Base-by-base conservation (phyloP, 1,140 invertebrate species). In the Hyphantria cunea region DNA sequence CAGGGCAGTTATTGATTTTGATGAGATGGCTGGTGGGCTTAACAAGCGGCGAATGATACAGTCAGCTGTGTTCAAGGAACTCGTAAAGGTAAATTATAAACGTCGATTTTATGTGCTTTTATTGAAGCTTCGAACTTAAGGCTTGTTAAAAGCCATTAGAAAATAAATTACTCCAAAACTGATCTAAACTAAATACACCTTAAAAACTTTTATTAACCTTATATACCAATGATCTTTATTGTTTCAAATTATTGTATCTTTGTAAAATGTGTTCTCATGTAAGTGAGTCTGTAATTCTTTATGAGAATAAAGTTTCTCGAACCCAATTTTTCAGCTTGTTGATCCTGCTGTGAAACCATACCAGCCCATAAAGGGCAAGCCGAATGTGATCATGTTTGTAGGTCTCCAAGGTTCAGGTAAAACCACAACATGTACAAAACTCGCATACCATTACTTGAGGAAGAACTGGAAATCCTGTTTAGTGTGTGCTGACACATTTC, bases 391-490 rank as follows among this genome's bases (percentile, higher is more conserved):
- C 70, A 99, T 99, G 99, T 99, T 99, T 94, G 99, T 99, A 59
- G 99, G 99, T 86, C 93, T 99, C 0, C 99, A 98, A 93, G 99
- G 99, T 69, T 98, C 98, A 67, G 99, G 99, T 78, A 99, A 99
- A 94, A 99, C 99, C 1, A 99, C 99, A 39, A 99, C 98, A 15
- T 99, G 99, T 94, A 99, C 99, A 73, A 99, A 99, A 93, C 92
- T 99, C 73, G 99, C 99, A 9, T 99, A 99, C 91, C 98, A 99
- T 90, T 99, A 99, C 92, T 94, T 99, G 83, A 98, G 98, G 78
- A 99, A 99, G 92, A 99, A 99, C 75, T 99, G 99, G 99, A 99
- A 99, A 90, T 98, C 98, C 32, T 99, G 97, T 85, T 92, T 99
- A 31, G 98, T 99, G 42, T 99, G 99, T 93, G 99, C 99, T 33